Evolutionary conservation across 1,140 invertebrate genomes (phyloP).

Genomic region (Aporrectodea caliginosa): DNA sequence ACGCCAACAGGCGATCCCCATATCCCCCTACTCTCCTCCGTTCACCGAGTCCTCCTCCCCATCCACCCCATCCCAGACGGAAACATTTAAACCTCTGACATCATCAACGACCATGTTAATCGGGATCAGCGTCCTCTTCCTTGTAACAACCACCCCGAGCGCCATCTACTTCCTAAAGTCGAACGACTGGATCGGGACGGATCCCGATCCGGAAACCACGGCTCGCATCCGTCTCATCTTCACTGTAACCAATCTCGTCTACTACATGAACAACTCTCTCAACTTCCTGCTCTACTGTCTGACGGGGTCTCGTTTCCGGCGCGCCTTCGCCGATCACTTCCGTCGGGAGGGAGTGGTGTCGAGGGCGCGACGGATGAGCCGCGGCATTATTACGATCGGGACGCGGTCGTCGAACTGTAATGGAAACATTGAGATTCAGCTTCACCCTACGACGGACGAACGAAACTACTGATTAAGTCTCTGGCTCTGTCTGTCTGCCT

Average conservation of each 20-base stretch:
- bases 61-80: not conserved
- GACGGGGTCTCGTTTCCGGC: slow-evolving; percentile 13
- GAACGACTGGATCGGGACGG: not conserved
- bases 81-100: slow-evolving; percentile 7
- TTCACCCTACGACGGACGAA: too few relatives aligned
- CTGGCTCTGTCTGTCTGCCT: too few relatives aligned
- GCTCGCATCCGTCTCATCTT: not conserved
- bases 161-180: slow-evolving; percentile 10
- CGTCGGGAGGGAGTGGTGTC: too few relatives aligned
- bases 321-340: slow-evolving; percentile 8
- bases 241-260: not conserved
- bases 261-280: slow-evolving; percentile 11
- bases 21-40: not conserved
- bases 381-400: not conserved
- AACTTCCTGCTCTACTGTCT: slow-evolving; percentile 20
- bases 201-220: too few relatives aligned
- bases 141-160: slow-evolving; percentile 1
- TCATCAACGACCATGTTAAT: slow-evolving; percentile 17
- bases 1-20: not conserved
- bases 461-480: not conserved
- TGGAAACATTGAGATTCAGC: not conserved
- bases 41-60: not conserved
- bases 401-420: not conserved
- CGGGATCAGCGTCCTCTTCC: slow-evolving; percentile 4
- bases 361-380: not conserved